Evolutionary conservation across 1,140 invertebrate species (phyloP).

Genomic region (Saccostrea echinata): DNA sequence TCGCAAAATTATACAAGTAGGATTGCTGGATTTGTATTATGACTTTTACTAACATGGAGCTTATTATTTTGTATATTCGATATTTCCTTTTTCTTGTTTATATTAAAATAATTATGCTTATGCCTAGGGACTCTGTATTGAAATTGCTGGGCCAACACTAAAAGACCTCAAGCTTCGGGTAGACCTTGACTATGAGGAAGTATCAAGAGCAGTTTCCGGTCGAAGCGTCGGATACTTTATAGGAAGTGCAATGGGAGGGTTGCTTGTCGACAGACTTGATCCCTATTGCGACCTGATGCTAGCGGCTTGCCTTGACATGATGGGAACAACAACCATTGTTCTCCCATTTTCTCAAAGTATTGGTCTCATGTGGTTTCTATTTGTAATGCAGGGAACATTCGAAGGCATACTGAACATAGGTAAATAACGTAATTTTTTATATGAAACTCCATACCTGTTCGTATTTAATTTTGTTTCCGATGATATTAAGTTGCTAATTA

Average conservation of each 20-base stretch:
- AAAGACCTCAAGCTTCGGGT: conserved; percentile 62
- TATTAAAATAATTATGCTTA: background rate
- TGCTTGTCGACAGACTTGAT: conserved; percentile 59
- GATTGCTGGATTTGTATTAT: no score
- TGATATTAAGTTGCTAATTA: no score
- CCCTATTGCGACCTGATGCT: conserved; percentile 63
- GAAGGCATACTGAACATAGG: conserved; percentile 69
- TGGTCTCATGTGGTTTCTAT: conserved; percentile 57
- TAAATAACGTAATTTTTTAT: conserved; percentile 13
- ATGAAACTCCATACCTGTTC: no score
- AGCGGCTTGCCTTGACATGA: conserved; percentile 55
- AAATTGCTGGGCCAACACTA: conserved; percentile 64
- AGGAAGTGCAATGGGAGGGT: conserved; percentile 60
- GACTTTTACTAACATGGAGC: no score
- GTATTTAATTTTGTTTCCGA: no score
- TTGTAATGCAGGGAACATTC: conserved; percentile 62
- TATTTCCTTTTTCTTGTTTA: no score
- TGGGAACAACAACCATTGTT: conserved; percentile 50
- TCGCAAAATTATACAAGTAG: no score
- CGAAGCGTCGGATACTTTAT: conserved; percentile 62
- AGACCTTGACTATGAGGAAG: conserved; percentile 57
- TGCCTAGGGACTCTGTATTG: conserved; percentile 61
- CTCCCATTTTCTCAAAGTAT: conserved; percentile 53
- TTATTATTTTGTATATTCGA: no score
- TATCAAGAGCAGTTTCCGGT: conserved; percentile 62